Conservation (phyloP, 2,797 vertebrate genomes). For the Hippopotamyrus pictus region DNA sequence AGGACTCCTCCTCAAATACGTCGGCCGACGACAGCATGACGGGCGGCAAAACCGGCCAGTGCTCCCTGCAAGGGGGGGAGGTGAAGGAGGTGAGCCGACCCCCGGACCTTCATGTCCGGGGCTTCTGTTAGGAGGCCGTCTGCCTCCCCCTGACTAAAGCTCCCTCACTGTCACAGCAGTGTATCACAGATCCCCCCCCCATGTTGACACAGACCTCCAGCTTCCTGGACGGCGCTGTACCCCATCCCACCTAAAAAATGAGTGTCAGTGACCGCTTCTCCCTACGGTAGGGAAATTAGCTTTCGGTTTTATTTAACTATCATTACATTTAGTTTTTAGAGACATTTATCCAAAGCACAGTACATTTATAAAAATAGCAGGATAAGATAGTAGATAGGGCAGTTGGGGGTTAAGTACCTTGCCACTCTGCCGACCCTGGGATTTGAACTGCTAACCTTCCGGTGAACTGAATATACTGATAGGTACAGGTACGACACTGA, state of each 20-base stretch:
- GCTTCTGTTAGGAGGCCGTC: not conserved
- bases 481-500: not conserved
- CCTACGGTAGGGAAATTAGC: not conserved
- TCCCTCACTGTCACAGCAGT: not conserved
- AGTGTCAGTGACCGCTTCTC: not conserved
- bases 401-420: not conserved
- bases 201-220: not conserved
- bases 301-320: not conserved
- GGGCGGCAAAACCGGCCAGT: conserved; percentile 55
- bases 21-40: conserved; percentile 68
- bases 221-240: not conserved
- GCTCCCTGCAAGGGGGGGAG: conserved; percentile 55
- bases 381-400: not conserved
- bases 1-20: conserved; percentile 67
- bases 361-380: not conserved
- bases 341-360: not conserved
- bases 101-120: not conserved
- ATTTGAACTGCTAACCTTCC: not conserved
- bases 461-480: not conserved
- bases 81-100: conserved; percentile 64
- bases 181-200: not conserved
- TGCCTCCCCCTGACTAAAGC: not conserved
- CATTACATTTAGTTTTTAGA: not conserved
- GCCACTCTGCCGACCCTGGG: not conserved
- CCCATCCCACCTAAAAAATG: not conserved